Evolutionary conservation across 2,113 vertebrate species (phyloP).

Genomic region (Pseudonaja textilis): DNA sequence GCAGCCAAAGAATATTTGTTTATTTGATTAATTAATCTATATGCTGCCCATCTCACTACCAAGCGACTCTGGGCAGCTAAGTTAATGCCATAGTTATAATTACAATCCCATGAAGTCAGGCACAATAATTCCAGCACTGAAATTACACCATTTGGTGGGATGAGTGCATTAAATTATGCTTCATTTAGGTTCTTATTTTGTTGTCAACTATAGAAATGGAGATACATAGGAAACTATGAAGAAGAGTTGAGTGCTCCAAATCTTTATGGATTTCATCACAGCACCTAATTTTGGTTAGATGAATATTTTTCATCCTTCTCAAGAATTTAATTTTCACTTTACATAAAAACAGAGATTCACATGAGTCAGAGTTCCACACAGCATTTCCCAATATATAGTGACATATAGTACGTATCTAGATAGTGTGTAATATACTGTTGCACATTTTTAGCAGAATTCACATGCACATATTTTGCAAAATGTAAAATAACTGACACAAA

Average conservation of each 20-base stretch:
- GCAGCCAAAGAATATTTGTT: conserved; percentile 24
- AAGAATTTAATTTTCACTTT: background rate
- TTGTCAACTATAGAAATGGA: no score
- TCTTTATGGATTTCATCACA: background rate
- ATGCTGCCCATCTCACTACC: background rate
- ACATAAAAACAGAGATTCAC: background rate
- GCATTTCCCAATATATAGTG: background rate
- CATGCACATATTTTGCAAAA: background rate
- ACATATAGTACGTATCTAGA: background rate
- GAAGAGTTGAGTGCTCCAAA: background rate
- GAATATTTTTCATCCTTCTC: background rate
- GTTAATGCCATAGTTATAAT: background rate
- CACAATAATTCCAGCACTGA: background rate
- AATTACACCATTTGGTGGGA: no score
- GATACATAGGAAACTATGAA: background rate
- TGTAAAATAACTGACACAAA: background rate
- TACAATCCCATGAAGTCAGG: background rate
- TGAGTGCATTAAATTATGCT: background rate
- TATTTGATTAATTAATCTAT: background rate
- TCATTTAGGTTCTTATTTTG: background rate
- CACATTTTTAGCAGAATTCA: background rate
- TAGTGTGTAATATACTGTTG: background rate
- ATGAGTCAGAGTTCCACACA: background rate
- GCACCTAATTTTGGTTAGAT: background rate
- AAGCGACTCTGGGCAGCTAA: background rate